These are phyloP conservation scores for Melanotaenia trifasciata DNA, from an alignment of 2,797 vertebrate species.

Conservation along the genomic window DNA sequence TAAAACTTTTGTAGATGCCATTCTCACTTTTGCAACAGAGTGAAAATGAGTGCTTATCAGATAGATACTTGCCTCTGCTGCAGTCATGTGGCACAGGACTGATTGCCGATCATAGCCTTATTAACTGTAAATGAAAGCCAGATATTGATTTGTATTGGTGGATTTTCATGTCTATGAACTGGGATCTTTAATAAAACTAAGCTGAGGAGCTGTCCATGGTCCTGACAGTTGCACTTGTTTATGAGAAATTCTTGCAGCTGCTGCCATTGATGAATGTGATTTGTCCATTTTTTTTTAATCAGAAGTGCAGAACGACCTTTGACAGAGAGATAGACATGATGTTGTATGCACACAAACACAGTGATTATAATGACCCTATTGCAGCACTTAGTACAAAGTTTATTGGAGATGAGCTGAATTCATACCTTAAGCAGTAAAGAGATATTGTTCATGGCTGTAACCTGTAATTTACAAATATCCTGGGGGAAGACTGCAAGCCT, in stretches of 20 bases:
- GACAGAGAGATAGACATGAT: background rate
- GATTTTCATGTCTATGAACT: background rate
- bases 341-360: background rate
- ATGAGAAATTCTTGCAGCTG: slow-evolving; percentile 28
- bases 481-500: slow-evolving; percentile 39
- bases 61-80: background rate
- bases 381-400: slow-evolving; percentile 2
- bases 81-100: background rate
- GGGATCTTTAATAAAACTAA: background rate
- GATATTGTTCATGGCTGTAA: slow-evolving; percentile 11
- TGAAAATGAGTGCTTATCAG: background rate
- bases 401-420: background rate
- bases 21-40: background rate
- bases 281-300: slow-evolving; percentile 17
- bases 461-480: slow-evolving; percentile 42
- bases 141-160: background rate
- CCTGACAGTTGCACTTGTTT: slow-evolving; percentile 16
- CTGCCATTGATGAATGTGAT: slow-evolving; percentile 33
- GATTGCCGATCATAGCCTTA: background rate
- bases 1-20: background rate
- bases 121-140: background rate
- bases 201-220: slow-evolving; percentile 58
- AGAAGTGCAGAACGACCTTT: slow-evolving; percentile 22
- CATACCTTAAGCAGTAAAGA: slow-evolving; percentile 1
- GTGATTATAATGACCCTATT: background rate